Conservation (phyloP, 1,140 invertebrate genomes). For the Drosophila nikananu region DNA sequence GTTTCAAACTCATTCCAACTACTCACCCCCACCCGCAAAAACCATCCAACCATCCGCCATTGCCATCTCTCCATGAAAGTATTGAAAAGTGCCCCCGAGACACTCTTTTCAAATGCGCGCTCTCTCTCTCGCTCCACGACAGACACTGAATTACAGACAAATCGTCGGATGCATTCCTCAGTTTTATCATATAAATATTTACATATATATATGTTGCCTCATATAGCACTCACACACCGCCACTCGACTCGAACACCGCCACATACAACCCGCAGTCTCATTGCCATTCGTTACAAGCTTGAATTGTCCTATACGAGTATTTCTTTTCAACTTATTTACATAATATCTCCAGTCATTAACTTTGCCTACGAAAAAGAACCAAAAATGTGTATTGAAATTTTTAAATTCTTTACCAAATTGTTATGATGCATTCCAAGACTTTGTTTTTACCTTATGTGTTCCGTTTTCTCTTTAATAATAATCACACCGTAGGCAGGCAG, state of each 20-base stretch:
- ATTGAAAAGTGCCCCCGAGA: constrained; percentile 57
- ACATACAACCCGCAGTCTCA: constrained; percentile 33
- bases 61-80: constrained; percentile 41
- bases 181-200: constrained; percentile 24
- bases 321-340: constrained; percentile 71
- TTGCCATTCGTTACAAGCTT: constrained; percentile 67
- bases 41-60: constrained; percentile 48
- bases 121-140: constrained; percentile 14
- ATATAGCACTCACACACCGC: constrained; percentile 24
- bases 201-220: constrained; percentile 21
- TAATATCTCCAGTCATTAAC: constrained; percentile 85
- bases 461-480: constrained; percentile 40
- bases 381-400: constrained; percentile 33
- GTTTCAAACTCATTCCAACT: constrained; percentile 47
- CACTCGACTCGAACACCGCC: not conserved
- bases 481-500: constrained; percentile 46
- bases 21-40: constrained; percentile 42
- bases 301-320: constrained; percentile 58
- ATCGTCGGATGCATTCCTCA: constrained; percentile 48
- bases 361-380: constrained; percentile 66
- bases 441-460: constrained; percentile 41
- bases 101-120: constrained; percentile 78
- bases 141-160: constrained; percentile 18
- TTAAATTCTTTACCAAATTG: constrained; percentile 72
- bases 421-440: constrained; percentile 65